phyloP scores from a whole-genome alignment of 1,140 invertebrate genomes.

The Scaptomyza pallida region DNA sequence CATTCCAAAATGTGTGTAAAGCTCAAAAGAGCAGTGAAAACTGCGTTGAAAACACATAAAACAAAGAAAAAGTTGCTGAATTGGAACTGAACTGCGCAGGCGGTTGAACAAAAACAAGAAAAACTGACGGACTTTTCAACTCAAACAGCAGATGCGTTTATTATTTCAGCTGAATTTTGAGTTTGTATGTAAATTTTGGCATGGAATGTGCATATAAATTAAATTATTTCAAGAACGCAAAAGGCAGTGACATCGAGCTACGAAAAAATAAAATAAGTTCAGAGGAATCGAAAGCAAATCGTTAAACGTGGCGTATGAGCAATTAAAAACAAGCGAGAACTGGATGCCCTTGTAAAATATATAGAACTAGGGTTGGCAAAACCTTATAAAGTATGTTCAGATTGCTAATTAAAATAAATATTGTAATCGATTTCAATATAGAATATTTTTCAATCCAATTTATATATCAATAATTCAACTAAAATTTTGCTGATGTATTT shows the following conservation, averaged over 20 bases:
- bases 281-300: neutral
- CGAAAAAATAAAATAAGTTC: neutral
- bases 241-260: no score
- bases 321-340: slow-evolving; percentile 11
- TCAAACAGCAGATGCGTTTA: slow-evolving; percentile 8
- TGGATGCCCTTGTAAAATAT: neutral
- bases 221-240: slow-evolving; percentile 11
- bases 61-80: slow-evolving; percentile 15
- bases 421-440: no score
- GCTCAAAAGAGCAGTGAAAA: neutral
- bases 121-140: neutral
- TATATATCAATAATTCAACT: neutral
- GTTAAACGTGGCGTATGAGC: slow-evolving; percentile 13
- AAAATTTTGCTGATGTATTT: neutral
- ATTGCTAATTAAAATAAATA: no score
- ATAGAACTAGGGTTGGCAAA: neutral
- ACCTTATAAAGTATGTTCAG: no score
- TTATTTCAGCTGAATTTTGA: slow-evolving; percentile 34
- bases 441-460: neutral
- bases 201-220: slow-evolving; percentile 13
- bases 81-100: slow-evolving; percentile 29
- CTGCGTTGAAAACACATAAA: slow-evolving; percentile 1
- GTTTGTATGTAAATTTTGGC: slow-evolving; percentile 33
- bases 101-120: neutral
- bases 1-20: neutral